These are phyloP conservation scores for Drosophila parthenogenetica DNA, from an alignment of 2,888 invertebrate species.

Conservation along the genomic window DNA sequence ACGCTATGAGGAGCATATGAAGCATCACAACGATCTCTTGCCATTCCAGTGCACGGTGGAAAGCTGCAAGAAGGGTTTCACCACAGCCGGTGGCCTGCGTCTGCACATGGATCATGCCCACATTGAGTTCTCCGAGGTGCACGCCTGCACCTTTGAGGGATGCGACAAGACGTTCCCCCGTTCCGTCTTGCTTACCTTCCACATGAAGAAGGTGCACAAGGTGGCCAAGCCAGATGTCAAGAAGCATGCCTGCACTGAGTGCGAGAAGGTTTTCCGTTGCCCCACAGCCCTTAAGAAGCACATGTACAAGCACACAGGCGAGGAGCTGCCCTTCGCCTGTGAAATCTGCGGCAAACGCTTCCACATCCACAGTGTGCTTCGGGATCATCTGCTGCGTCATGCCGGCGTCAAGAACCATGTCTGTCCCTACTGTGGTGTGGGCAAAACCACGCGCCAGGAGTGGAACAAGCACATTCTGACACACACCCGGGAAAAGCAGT, in stretches of 20 bases:
- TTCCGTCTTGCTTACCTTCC: constrained; percentile 79
- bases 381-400: constrained; percentile 83
- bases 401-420: constrained; percentile 84
- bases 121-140: constrained; percentile 78
- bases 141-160: constrained; percentile 81
- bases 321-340: constrained; percentile 82
- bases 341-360: constrained; percentile 83
- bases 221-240: constrained; percentile 68
- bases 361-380: constrained; percentile 82
- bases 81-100: constrained; percentile 79
- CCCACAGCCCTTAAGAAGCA: constrained; percentile 83
- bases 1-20: constrained; percentile 82
- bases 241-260: constrained; percentile 81
- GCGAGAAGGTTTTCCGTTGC: constrained; percentile 83
- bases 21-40: constrained; percentile 81
- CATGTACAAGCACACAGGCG: constrained; percentile 83
- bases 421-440: constrained; percentile 83
- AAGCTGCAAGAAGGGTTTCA: constrained; percentile 80
- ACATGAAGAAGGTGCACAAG: constrained; percentile 79
- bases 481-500: constrained; percentile 83
- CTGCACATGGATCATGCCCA: constrained; percentile 81
- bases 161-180: constrained; percentile 80
- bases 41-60: constrained; percentile 82
- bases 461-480: constrained; percentile 83
- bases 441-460: constrained; percentile 83